A percentile compares a stretch with the other conserved stretches of the same genome.
Evolutionary conservation across 2,113 vertebrate genomes (phyloP).

Genomic region (Campylomormyrus numenius): DNA sequence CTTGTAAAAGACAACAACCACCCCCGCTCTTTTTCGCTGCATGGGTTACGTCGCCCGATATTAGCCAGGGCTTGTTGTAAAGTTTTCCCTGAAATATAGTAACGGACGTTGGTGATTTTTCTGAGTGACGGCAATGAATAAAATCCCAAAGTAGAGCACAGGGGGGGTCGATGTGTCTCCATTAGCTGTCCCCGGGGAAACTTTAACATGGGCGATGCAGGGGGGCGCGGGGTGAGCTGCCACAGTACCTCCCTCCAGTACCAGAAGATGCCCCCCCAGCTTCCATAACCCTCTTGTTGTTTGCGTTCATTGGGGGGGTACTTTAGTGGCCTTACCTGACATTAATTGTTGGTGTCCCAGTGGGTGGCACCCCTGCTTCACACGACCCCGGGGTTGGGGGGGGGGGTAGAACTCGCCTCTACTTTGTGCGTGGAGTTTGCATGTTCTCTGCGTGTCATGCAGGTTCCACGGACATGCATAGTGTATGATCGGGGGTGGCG

Average conservation of each 20-base stretch:
- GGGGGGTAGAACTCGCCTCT: background rate
- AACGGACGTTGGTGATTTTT: slow-evolving; percentile 43
- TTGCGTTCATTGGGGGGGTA: background rate
- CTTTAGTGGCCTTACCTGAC: background rate
- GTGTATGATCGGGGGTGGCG: background rate
- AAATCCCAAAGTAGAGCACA: slow-evolving; percentile 46
- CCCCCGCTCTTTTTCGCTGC: background rate
- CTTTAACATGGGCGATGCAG: background rate
- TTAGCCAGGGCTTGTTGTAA: background rate
- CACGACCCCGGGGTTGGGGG: background rate
- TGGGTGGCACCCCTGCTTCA: background rate
- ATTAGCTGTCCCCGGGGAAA: slow-evolving; percentile 19
- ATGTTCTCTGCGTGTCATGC: background rate
- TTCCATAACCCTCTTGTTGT: background rate
- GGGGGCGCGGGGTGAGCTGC: background rate
- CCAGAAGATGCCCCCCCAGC: background rate
- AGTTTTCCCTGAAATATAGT: background rate
- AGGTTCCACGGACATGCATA: background rate
- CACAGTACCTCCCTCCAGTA: background rate
- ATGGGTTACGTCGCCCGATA: background rate
- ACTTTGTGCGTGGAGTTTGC: background rate
- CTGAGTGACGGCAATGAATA: background rate
- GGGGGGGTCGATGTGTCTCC: slow-evolving; percentile 54
- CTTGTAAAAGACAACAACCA: background rate
- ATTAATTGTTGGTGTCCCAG: background rate